Evolutionary conservation across 2,888 invertebrate species (phyloP).

Genomic region (Luperina nickerlii): DNA sequence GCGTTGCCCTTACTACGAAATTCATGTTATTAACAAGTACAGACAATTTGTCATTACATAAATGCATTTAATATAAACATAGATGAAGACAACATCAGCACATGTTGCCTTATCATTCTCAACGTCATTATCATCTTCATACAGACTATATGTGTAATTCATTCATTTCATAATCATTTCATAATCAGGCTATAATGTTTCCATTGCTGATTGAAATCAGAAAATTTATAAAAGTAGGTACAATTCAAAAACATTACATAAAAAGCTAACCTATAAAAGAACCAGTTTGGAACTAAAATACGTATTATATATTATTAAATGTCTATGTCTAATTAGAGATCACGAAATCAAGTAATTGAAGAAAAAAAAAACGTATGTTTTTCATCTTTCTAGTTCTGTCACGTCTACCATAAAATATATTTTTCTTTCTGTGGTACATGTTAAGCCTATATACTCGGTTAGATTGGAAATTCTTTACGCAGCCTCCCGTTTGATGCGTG

Average conservation of each 20-base stretch:
- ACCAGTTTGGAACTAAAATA: too few relatives aligned
- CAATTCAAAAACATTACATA: too few relatives aligned
- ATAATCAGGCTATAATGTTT: too few relatives aligned
- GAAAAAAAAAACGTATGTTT: too few relatives aligned
- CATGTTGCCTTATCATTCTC: background rate
- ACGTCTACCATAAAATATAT: slow-evolving; percentile 42
- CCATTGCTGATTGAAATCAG: background rate
- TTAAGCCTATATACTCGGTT: slow-evolving; percentile 57
- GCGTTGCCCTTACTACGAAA: background rate
- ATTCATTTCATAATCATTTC: too few relatives aligned
- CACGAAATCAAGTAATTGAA: too few relatives aligned
- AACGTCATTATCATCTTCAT: too few relatives aligned
- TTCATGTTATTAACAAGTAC: background rate
- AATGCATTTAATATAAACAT: slow-evolving; percentile 1
- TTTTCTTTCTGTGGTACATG: slow-evolving; percentile 51
- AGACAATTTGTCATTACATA: slow-evolving; percentile 4
- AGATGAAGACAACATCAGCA: background rate
- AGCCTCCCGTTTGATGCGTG: slow-evolving; percentile 73
- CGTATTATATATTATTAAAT: too few relatives aligned
- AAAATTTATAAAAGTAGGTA: too few relatives aligned
- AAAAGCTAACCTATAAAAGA: too few relatives aligned
- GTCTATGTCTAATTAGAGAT: background rate
- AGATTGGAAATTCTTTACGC: slow-evolving; percentile 81
- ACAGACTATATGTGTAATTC: background rate
- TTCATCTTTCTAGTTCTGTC: slow-evolving; percentile 33